Evolutionary conservation across 2,797 vertebrate genomes (phyloP).

Genomic region (Sebastes flavidus): DNA sequence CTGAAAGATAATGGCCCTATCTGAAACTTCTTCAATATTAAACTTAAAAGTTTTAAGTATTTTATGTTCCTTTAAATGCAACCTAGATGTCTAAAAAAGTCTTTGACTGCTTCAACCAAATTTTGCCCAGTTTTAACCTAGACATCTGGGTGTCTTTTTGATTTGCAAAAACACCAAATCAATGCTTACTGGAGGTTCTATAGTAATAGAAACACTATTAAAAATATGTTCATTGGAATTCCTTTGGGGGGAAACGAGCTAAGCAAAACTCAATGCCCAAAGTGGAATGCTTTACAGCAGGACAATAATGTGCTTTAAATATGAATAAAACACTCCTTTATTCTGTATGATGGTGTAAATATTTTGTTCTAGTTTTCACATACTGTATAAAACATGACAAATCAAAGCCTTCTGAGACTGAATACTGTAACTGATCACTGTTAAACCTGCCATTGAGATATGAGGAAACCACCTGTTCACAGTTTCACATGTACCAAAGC

Average conservation of each 20-base stretch:
- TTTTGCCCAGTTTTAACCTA: not conserved
- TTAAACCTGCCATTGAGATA: constrained; percentile 70
- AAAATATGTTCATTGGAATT: not conserved
- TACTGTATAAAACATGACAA: constrained; percentile 76
- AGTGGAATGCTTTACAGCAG: not conserved
- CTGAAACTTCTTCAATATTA: no score
- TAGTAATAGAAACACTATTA: not conserved
- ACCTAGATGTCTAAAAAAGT: not conserved
- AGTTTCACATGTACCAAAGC: constrained; percentile 53
- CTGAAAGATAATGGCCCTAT: not conserved
- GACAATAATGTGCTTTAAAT: constrained; percentile 34
- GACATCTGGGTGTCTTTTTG: not conserved
- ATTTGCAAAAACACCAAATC: not conserved
- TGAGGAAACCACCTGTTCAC: constrained; percentile 63
- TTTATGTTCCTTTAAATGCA: not conserved
- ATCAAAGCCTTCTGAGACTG: constrained; percentile 81
- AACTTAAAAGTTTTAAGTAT: no score
- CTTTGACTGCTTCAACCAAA: not conserved
- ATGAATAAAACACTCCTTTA: constrained; percentile 89
- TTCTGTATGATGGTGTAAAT: constrained; percentile 90
- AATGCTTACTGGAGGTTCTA: not conserved
- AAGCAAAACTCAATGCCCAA: not conserved
- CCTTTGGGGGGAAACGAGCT: not conserved
- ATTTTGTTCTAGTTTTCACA: constrained; percentile 86
- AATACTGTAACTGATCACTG: constrained; percentile 71